phyloP scores from a whole-genome alignment of 2,113 vertebrate species.

The Plecturocebus donacophilus region DNA sequence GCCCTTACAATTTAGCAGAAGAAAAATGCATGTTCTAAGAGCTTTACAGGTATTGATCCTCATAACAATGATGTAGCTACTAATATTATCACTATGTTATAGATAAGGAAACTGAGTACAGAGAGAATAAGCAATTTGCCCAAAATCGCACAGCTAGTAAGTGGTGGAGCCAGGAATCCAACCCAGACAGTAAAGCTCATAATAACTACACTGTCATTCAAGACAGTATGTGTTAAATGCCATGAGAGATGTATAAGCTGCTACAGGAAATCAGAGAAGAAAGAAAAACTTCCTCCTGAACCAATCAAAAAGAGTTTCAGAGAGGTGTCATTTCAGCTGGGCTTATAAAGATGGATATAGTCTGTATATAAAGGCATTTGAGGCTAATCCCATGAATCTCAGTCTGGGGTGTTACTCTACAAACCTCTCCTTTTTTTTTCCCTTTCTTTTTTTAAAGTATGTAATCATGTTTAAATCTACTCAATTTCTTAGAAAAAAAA shows the following conservation, averaged over 20 bases:
- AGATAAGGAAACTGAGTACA: not conserved
- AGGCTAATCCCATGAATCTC: not conserved
- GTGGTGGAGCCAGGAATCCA: not conserved
- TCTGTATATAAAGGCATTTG: not conserved
- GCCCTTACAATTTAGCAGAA: not conserved
- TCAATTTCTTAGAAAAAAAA: not conserved
- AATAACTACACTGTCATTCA: not conserved
- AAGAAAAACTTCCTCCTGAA: slow-evolving; percentile 28
- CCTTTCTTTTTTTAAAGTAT: not conserved
- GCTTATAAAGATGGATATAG: not conserved
- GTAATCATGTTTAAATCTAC: not conserved
- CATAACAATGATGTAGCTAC: not conserved
- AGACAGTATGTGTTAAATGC: not conserved
- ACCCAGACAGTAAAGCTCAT: not conserved
- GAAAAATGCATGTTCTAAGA: not conserved
- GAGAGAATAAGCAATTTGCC: not conserved
- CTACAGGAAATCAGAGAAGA: slow-evolving; percentile 26
- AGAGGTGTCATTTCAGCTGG: not conserved
- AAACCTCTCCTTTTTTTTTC: not conserved
- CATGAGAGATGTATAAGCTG: not conserved
- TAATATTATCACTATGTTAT: not conserved
- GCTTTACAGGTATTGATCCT: slow-evolving; percentile 36
- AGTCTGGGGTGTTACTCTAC: not conserved
- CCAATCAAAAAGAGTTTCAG: slow-evolving; percentile 23
- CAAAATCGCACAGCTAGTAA: not conserved